Evolutionary conservation across 2,888 invertebrate species (phyloP).

Genomic region (Argyresthia goedartella): DNA sequence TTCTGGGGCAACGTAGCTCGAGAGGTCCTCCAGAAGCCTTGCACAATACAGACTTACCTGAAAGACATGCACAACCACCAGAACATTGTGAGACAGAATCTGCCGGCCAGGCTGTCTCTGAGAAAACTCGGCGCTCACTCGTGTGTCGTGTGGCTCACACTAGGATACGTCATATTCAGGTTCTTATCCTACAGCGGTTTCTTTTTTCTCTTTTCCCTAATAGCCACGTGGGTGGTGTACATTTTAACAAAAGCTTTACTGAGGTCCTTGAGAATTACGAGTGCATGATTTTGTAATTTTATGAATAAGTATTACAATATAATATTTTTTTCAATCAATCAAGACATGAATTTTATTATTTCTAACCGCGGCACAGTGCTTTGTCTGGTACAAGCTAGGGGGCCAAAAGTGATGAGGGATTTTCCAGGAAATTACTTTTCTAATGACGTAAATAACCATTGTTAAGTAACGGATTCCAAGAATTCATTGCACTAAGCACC

Average conservation of each 20-base stretch:
- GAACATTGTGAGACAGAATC: slow-evolving; percentile 57
- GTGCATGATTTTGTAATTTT: not conserved
- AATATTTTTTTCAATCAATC: too few species aligned
- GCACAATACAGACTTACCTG: slow-evolving; percentile 72
- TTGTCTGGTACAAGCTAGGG: too few species aligned
- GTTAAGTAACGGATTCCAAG: too few species aligned
- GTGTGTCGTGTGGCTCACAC: slow-evolving; percentile 62
- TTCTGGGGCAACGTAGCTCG: slow-evolving; percentile 74
- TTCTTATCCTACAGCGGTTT: slow-evolving; percentile 63
- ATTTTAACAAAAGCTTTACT: slow-evolving; percentile 58
- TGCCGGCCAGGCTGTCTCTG: slow-evolving; percentile 78
- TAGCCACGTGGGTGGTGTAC: slow-evolving; percentile 56
- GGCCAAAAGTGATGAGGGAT: too few species aligned
- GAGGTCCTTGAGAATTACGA: slow-evolving; percentile 26
- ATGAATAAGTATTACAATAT: too few species aligned
- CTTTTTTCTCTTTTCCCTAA: slow-evolving; percentile 54
- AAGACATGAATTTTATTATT: too few species aligned
- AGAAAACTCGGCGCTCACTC: slow-evolving; percentile 76
- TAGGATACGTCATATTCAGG: slow-evolving; percentile 65
- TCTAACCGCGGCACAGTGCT: too few species aligned
- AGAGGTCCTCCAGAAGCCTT: slow-evolving; percentile 75
- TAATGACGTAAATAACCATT: too few species aligned
- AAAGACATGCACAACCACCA: slow-evolving; percentile 72
- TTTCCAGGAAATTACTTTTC: too few species aligned
- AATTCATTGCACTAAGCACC: too few species aligned